phyloP scores from a whole-genome alignment of 1,140 invertebrate genomes.

The Heterodera schachtii region DNA sequence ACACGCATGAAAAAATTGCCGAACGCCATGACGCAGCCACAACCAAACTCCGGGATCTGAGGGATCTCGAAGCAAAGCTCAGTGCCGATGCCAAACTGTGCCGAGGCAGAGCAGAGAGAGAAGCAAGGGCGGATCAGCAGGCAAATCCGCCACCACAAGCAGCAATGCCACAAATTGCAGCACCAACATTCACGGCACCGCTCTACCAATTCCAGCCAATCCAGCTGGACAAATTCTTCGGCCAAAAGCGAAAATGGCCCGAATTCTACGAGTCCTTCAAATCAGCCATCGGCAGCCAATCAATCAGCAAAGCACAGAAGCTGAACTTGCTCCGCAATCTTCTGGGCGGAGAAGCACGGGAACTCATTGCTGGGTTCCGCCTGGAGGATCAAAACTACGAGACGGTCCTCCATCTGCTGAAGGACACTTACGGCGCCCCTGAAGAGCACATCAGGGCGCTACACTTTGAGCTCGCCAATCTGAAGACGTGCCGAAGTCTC shows the following conservation, averaged over 20 bases:
- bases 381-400: too few species aligned
- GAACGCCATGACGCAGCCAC: not conserved
- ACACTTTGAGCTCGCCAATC: too few species aligned
- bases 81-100: not conserved
- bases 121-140: not conserved
- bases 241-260: not conserved
- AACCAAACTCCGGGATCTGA: not conserved
- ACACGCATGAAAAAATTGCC: not conserved
- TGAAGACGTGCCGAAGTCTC: too few species aligned
- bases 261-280: conserved; percentile 16
- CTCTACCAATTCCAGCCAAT: not conserved
- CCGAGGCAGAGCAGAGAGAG: not conserved
- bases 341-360: too few species aligned
- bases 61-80: not conserved
- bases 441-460: too few species aligned
- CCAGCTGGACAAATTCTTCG: too few species aligned
- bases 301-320: too few species aligned
- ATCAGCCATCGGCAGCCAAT: not conserved
- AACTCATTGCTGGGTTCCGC: too few species aligned
- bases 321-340: too few species aligned
- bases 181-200: not conserved
- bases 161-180: not conserved
- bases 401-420: too few species aligned
- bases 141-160: not conserved
- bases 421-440: too few species aligned